phyloP scores from a whole-genome alignment of 2,113 vertebrate genomes.

The Perccottus glenii region DNA sequence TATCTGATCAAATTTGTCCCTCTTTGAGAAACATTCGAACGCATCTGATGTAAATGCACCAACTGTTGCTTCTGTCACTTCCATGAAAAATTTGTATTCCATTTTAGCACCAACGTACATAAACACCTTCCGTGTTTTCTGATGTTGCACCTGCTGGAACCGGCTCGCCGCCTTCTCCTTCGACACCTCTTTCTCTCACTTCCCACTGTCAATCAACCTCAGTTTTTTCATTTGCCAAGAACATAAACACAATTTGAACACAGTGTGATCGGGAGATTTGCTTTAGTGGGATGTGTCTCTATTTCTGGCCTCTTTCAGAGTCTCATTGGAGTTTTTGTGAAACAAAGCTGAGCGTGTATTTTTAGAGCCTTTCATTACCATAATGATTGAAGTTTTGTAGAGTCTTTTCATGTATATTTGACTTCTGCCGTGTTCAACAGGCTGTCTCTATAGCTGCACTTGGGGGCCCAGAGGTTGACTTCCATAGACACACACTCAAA shows the following conservation, averaged over 20 bases:
- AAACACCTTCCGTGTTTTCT: conserved; percentile 25
- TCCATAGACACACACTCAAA: conserved; percentile 32
- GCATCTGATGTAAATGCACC: background rate
- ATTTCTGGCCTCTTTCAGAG: conserved; percentile 29
- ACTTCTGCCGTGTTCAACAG: conserved; percentile 58
- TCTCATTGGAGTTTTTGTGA: conserved; percentile 63
- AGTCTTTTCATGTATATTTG: conserved; percentile 73
- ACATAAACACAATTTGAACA: conserved; percentile 55
- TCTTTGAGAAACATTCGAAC: too few relatives aligned
- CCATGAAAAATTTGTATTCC: conserved; percentile 5
- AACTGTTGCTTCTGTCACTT: conserved; percentile 14
- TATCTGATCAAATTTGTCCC: too few relatives aligned
- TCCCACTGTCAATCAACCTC: conserved; percentile 58
- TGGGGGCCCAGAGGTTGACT: conserved; percentile 58
- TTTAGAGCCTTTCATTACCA: conserved; percentile 76
- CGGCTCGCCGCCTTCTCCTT: conserved; percentile 30
- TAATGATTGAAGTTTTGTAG: conserved; percentile 71
- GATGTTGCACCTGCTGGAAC: conserved; percentile 56
- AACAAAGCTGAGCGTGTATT: conserved; percentile 72
- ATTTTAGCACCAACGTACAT: conserved; percentile 31
- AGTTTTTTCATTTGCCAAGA: conserved; percentile 20
- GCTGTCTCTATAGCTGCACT: conserved; percentile 34
- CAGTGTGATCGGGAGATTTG: conserved; percentile 46
- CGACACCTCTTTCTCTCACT: conserved; percentile 49
- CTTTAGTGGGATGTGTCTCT: conserved; percentile 32